Evolutionary conservation across 1,140 invertebrate genomes (phyloP), one percentile per base, ranked within the genome.

Genomic region (Temnothorax nylanderi): DNA sequence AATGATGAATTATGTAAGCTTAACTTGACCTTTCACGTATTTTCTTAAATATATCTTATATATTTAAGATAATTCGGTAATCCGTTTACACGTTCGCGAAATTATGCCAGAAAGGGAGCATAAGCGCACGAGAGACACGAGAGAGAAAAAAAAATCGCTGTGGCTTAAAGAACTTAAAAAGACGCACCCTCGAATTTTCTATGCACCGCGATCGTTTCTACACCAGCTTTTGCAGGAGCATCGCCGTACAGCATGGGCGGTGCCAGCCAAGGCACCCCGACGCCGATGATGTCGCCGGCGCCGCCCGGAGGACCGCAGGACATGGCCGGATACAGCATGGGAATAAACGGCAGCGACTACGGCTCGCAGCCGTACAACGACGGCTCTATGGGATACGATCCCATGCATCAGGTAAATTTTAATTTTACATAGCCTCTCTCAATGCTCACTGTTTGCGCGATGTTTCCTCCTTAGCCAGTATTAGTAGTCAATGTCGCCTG

Each of bases 281-380:
- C 98, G 91, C 98, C 98, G 62, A 98, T 99, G 97, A 98, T 99
- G 98, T 98, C 98, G 82, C 98, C 98, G 88, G 98, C 98, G 92
- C 98, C 98, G 56, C 97, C 97, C 87, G 95, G 96, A 60, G 96
- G 95, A 69, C 94, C 95, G 2, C 98, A 98, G 94, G 98, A 98
- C 94, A 98, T 97, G 91, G 98, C 98, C 96, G 98, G 98, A 49
- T 98, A 98, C 95, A 97, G 97, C 86, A 97, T 98, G 96, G 97
- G 97, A 51, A 98, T 98, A 91, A 97, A 97, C 87, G 97, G 98
- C 85, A 98, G 98, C 93, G 98, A 98, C 94, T 97, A 97, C 87
- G 97, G 97, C 87, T 98, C 98, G 92, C 97, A 98, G 89, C 97
- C 97, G 86, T 98, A 98, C 94, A 96, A 96, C 91, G 98, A 98